A percentile compares a stretch with the other conserved stretches of the same genome.
phyloP scores from a whole-genome alignment of 92 coral and sea anemone species.

The Plumapathes pennacea region DNA sequence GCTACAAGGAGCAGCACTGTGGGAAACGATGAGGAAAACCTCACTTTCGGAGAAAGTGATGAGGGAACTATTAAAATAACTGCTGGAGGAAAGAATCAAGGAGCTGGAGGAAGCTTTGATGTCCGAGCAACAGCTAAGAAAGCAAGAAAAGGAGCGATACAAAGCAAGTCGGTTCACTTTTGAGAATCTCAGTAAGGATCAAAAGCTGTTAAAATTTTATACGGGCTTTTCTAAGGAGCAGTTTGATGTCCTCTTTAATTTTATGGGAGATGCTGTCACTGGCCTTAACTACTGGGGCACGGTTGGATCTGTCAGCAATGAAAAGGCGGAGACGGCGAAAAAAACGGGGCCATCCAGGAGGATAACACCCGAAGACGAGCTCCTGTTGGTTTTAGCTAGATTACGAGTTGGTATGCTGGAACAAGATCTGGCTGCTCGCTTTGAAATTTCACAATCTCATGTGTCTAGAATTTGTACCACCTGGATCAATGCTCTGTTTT shows the following conservation, averaged over 20 bases:
- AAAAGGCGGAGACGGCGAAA: conserved; percentile 5
- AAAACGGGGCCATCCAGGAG: conserved; percentile 37
- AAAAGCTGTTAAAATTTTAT: conserved; percentile 35
- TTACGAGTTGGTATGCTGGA: conserved; percentile 40
- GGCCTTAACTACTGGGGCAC: conserved; percentile 29
- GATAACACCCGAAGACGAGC: conserved; percentile 37
- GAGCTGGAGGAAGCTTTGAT: conserved; percentile 11
- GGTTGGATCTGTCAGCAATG: conserved; percentile 12
- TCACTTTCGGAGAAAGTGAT: too few relatives aligned
- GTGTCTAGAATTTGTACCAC: conserved; percentile 28
- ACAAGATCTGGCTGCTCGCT: conserved; percentile 27
- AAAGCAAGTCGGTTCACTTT: conserved; percentile 38
- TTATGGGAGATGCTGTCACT: conserved; percentile 25
- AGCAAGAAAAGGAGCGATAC: conserved; percentile 14
- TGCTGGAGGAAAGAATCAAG: background rate
- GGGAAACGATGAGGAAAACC: too few relatives aligned
- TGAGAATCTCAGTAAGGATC: conserved; percentile 15
- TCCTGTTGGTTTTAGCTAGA: conserved; percentile 28
- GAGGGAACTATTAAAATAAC: too few relatives aligned
- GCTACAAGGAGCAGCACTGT: too few relatives aligned
- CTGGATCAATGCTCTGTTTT: conserved; percentile 30
- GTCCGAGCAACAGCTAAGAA: conserved; percentile 7
- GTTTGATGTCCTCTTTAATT: conserved; percentile 22
- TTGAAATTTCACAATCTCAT: conserved; percentile 19
- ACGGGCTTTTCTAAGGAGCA: conserved; percentile 40